Conservation (phyloP, 2,797 vertebrate species). For the Gymnoscopelus microlampas region DNA sequence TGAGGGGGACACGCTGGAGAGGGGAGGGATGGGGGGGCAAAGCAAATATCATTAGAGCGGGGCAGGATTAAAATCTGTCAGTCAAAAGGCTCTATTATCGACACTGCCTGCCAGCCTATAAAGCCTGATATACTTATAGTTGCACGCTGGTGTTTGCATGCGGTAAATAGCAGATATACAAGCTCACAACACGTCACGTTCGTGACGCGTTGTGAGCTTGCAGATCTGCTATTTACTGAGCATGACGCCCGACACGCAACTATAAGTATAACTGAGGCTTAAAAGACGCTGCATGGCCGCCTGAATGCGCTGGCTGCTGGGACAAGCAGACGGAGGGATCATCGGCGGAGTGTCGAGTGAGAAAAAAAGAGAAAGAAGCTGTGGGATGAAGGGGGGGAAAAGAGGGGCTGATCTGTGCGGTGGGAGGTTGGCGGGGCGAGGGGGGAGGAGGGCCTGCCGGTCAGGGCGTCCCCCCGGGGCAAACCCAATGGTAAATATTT, state of each 20-base stretch:
- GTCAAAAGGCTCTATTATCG: constrained; percentile 73
- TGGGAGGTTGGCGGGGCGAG: constrained; percentile 9
- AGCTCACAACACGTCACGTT: too few species aligned
- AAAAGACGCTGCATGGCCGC: too few species aligned
- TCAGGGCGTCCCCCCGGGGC: constrained; percentile 66
- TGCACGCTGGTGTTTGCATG: too few species aligned
- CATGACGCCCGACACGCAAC: too few species aligned
- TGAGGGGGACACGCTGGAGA: constrained; percentile 51
- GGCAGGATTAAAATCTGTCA: constrained; percentile 69
- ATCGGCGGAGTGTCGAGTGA: neutral
- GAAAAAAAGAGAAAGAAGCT: constrained; percentile 9
- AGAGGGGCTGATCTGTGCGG: too few species aligned
- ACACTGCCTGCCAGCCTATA: constrained; percentile 9
- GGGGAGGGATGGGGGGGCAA: constrained; percentile 18
- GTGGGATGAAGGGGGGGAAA: too few species aligned
- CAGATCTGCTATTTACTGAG: too few species aligned
- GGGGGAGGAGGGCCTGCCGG: constrained; percentile 46
- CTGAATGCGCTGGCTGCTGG: neutral
- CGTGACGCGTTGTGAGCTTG: too few species aligned
- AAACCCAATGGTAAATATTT: constrained; percentile 86
- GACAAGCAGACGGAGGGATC: constrained; percentile 17
- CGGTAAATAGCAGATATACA: too few species aligned
- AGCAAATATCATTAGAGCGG: constrained; percentile 75
- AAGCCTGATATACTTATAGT: too few species aligned
- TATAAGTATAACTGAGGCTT: too few species aligned